Base-by-base conservation (phyloP, 2,113 vertebrate genomes). In the Galemys pyrenaicus region DNA sequence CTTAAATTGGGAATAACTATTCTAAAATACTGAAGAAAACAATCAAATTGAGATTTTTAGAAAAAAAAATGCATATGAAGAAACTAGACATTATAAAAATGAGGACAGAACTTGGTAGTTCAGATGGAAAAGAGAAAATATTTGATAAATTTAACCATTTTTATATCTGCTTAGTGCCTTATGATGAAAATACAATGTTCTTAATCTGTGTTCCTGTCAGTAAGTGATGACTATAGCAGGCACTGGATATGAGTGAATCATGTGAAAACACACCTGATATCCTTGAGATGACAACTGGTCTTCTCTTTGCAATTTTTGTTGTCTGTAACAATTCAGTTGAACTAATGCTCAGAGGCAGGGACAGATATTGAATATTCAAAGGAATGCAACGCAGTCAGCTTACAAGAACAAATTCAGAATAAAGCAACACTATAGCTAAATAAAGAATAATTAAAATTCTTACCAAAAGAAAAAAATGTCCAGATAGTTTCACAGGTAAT, bases 31-130 rank as follows among this genome's bases (percentile, higher is more conserved):
- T 65, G 28, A 5, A 30, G 46, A 62, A 49, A 64, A 44, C 75
- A 78, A 37, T 39, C 39, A 51, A 93, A 41, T 20, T 71, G 81
- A 41, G 7, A 64, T 44, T 65, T 90, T 73, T 67, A 60, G 26
- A 37, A n/a, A 49, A 56, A 49, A 1, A 37, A 20, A 44, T 26
- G 9, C 22, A 0, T 35, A 67, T 82, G 54, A 81, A 20, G 64
- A 82, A 67, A 49, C 44, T 73, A 19, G 1, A 39, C 2, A 19
- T 56, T 35, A 49, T 60, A 67, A 68, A 75, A 94, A 60, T 9
- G n/a, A 41, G 11, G 32, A 39, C 67, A 46, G 6, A 58, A 3
- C 17, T 6, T 74, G 32, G 2, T 41, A 62, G 75, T 49, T 58
- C 8, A 16, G 58, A n/a, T 37, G 16, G 22, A 35, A 81, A 49